Evolutionary conservation across 2,888 invertebrate species (phyloP).

Genomic region (Eupithecia exiguata): DNA sequence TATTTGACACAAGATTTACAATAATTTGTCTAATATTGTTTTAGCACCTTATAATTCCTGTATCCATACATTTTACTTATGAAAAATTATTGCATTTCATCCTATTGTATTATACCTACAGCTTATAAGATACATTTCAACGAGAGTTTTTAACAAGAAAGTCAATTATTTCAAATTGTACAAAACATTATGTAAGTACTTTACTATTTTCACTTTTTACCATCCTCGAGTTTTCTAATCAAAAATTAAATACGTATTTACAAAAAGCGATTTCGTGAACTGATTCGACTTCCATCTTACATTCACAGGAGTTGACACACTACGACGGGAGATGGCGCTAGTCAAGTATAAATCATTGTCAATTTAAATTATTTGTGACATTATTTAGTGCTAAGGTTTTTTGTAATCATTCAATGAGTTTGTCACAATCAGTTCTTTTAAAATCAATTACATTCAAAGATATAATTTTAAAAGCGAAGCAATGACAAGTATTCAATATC

Average conservation of each 20-base stretch:
- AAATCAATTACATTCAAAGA: slow-evolving; percentile 46
- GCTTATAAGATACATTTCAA: background rate
- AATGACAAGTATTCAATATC: slow-evolving; percentile 50
- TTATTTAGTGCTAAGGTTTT: background rate
- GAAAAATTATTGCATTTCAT: slow-evolving; percentile 4
- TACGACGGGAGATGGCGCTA: slow-evolving; percentile 11
- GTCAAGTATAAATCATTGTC: slow-evolving; percentile 10
- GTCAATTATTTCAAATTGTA: background rate
- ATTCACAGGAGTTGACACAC: background rate
- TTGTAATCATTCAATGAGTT: background rate
- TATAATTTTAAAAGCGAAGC: slow-evolving; percentile 38
- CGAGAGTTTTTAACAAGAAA: slow-evolving; percentile 3
- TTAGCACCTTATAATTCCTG: slow-evolving; percentile 20
- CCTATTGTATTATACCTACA: background rate
- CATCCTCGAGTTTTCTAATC: slow-evolving; percentile 46
- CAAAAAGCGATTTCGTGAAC: slow-evolving; percentile 41
- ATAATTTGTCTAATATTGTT: slow-evolving; percentile 8
- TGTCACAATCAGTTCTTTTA: slow-evolving; percentile 39
- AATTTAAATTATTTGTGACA: slow-evolving; percentile 14
- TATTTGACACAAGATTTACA: slow-evolving; percentile 4
- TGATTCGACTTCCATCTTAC: slow-evolving; percentile 19
- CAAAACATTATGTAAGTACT: slow-evolving; percentile 51
- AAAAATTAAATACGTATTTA: slow-evolving; percentile 54
- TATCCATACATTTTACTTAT: background rate
- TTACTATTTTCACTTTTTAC: slow-evolving; percentile 71